phyloP scores from a whole-genome alignment of 2,113 vertebrate genomes.

The Nothobranchius furzeri region DNA sequence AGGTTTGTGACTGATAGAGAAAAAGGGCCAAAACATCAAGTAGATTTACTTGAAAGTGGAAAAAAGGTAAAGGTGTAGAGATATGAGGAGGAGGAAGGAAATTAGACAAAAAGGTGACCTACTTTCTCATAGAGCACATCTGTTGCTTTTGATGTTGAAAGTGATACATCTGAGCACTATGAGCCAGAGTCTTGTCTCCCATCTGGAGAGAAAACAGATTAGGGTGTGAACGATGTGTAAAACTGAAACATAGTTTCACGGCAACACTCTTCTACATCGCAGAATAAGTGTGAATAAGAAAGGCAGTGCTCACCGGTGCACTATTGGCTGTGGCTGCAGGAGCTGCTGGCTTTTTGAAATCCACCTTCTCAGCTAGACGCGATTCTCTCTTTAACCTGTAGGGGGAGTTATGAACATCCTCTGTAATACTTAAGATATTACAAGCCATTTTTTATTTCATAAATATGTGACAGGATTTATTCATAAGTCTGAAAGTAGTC shows the following conservation, averaged over 20 bases:
- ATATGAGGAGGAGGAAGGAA: neutral
- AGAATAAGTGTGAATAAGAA: constrained; percentile 19
- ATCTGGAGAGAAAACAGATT: constrained; percentile 70
- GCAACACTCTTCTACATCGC: too few species aligned
- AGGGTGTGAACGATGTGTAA: neutral
- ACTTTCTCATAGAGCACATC: constrained; percentile 92
- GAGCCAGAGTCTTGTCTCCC: constrained; percentile 89
- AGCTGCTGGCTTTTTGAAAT: constrained; percentile 70
- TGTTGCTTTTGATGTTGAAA: constrained; percentile 98
- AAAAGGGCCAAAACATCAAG: neutral
- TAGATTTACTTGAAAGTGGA: neutral
- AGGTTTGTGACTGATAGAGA: constrained; percentile 83
- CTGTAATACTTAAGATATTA: too few species aligned
- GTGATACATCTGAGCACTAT: constrained; percentile 96
- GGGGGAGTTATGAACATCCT: constrained; percentile 11
- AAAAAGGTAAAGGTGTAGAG: neutral
- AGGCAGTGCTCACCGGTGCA: constrained; percentile 77
- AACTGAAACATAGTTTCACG: neutral
- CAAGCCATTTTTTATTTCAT: too few species aligned
- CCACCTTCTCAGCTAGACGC: constrained; percentile 85
- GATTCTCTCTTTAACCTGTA: constrained; percentile 86
- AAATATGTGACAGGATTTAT: too few species aligned
- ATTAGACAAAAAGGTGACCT: constrained; percentile 38
- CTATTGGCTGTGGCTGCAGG: constrained; percentile 68
- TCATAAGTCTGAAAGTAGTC: too few species aligned